A percentile compares a stretch with the other conserved stretches of the same genome.
Evolutionary conservation across 2,113 vertebrate species (phyloP).

Genomic region (human (Homo sapiens)): GRCh38 chr16:18746001-18746500

Average conservation of each 20-base stretch:
- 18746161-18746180: fast-evolving
- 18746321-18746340: fast-evolving
- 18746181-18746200: neutral
- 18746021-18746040: constrained; percentile 20
- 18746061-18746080: neutral
- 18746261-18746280: too few relatives aligned
- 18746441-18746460: neutral
- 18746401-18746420: fast-evolving
- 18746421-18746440: fast-evolving
- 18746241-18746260: neutral
- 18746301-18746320: neutral
- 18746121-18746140: constrained; percentile 16
- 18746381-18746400: neutral
- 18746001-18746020: constrained; percentile 66
- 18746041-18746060: constrained; percentile 52
- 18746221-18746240: neutral
- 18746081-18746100: neutral
- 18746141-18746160: neutral
- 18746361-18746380: fast-evolving
- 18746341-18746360: fast-evolving
- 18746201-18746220: neutral
- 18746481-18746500: neutral
- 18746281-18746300: neutral
- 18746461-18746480: neutral
- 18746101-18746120: constrained; percentile 63